phyloP scores from a whole-genome alignment of 1,140 invertebrate species.

The Hestina assimilis region DNA sequence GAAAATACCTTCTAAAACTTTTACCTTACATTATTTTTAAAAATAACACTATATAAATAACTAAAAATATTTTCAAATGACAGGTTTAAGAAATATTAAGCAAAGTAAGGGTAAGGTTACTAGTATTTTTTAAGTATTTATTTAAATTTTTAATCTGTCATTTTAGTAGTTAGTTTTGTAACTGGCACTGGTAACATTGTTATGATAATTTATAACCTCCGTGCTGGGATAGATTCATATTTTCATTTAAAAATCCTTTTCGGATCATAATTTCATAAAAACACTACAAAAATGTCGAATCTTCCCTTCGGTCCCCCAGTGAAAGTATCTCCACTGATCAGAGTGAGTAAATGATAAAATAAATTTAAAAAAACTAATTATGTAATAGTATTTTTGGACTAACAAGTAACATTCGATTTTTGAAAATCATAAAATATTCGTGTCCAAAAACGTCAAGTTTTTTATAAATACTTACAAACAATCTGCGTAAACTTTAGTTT shows the following conservation, averaged over 20 bases:
- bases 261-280: conserved; percentile 33
- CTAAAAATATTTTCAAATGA: background rate
- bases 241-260: conserved; percentile 48
- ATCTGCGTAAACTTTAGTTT: too few species aligned
- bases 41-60: background rate
- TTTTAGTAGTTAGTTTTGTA: background rate
- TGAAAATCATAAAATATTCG: background rate
- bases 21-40: background rate
- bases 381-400: conserved; percentile 50
- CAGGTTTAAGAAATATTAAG: too few species aligned
- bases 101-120: too few species aligned
- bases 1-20: too few species aligned
- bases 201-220: conserved; percentile 44
- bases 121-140: too few species aligned
- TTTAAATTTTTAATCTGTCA: too few species aligned
- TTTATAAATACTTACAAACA: background rate
- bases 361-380: conserved; percentile 45
- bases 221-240: conserved; percentile 22
- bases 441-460: background rate
- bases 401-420: conserved; percentile 13
- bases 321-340: conserved; percentile 85
- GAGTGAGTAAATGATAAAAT: conserved; percentile 74
- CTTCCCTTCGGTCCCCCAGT: conserved; percentile 81
- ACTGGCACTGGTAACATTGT: conserved; percentile 14
- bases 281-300: conserved; percentile 69